A percentile compares a stretch with the other conserved stretches of the same genome.
Conservation (phyloP, 2,113 vertebrate genomes). For the Cavia aperea region DNA sequence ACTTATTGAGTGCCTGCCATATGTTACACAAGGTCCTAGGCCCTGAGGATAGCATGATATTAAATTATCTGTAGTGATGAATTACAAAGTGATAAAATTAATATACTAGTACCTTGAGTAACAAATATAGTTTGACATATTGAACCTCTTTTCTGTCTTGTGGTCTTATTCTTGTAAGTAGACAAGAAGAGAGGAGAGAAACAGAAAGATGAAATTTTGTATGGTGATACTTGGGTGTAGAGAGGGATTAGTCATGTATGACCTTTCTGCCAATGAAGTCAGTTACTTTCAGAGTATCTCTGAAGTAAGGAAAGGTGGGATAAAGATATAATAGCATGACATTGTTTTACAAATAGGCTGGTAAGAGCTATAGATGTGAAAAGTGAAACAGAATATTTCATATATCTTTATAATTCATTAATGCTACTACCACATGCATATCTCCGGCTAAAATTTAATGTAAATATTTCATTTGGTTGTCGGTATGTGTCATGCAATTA, state of each 20-base stretch:
- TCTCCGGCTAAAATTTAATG: neutral
- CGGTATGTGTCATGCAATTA: neutral
- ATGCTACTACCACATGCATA: neutral
- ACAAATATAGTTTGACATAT: neutral
- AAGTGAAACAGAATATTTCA: neutral
- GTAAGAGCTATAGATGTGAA: neutral
- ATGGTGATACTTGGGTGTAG: neutral
- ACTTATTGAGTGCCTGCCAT: neutral
- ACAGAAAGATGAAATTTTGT: neutral
- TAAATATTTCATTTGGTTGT: neutral
- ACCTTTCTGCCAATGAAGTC: neutral
- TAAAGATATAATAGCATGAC: neutral
- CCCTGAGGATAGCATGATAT: neutral
- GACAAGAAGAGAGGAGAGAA: neutral
- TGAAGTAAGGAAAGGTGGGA: neutral
- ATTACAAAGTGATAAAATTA: neutral
- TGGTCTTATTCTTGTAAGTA: neutral
- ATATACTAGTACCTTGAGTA: neutral
- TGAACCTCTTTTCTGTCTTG: neutral
- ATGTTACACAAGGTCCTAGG: neutral
- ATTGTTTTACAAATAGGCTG: neutral
- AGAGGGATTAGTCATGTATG: neutral
- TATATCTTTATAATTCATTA: neutral
- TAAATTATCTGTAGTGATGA: neutral
- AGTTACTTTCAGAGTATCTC: neutral